Base-by-base conservation (phyloP, 2,888 invertebrate species). In the Physocephala rufipes region DNA sequence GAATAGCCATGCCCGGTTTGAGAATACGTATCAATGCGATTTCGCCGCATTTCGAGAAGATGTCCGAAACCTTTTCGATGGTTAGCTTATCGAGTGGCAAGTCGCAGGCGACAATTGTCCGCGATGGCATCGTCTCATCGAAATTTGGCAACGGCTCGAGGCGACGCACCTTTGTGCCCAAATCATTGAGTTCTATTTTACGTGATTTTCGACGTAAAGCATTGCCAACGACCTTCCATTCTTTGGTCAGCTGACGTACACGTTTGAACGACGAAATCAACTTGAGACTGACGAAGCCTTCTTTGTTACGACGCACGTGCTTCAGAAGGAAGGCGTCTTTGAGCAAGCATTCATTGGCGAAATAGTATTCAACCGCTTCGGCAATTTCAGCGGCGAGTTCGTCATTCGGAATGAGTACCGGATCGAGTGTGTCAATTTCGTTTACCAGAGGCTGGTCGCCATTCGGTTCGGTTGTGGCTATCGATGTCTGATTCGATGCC, bases 301-400 rank as follows among this genome's bases (percentile, higher is more conserved):
- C 96, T 86, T 96, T 97, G 86, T 97, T 97, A 68, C 97, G 90
- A 71, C 95, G 91, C 26, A 97, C 96, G 84, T 97, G 97, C 84
- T 98, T 98, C 75, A 97, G 87, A 61, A 98, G 88, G 86, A 98
- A 98, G 16, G 97, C 96, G 84, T 98, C 97, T 84, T 97, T 97
- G 3, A 95, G 91, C 77, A 98, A 95, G 85, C 96, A 96, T 66
- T 94, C 95, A 82, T 98, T 96, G 74, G 96, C 95, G 87, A 98
- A 97, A 86, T 97, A 97, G 84, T 94, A 96, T 87, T 98, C 97
- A 28, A 97, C 97, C 84, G 95, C 95, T 62, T 92, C 89, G 65
- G 93, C 91, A 78, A 96, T 95, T 79, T 92, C 90, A 74, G 91
- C 90, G 15, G 93, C 90, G 45, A 94, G 86, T 77, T 94, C 94